A percentile compares a stretch with the other conserved stretches of the same genome.
Evolutionary conservation across 2,797 vertebrate genomes (phyloP).

Genomic region (Anguilla obscura): DNA sequence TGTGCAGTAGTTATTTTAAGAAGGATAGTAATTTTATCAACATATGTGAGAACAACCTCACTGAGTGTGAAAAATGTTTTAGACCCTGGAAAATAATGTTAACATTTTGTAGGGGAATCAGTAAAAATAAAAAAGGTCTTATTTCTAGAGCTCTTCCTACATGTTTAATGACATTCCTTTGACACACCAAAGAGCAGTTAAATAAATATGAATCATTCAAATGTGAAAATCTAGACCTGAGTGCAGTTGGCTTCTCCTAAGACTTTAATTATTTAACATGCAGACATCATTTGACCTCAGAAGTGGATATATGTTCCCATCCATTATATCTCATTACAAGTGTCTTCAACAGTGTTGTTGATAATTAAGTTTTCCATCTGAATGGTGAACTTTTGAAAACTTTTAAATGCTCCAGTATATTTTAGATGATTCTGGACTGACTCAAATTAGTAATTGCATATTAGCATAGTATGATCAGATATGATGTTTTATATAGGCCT

Average conservation of each 20-base stretch:
- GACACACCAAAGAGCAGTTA: not conserved
- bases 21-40: no score
- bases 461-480: no score
- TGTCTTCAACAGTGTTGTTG: not conserved
- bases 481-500: no score
- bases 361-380: not conserved
- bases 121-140: not conserved
- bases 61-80: no score
- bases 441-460: no score
- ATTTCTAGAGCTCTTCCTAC: not conserved
- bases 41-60: no score
- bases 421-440: not conserved
- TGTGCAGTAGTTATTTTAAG: no score
- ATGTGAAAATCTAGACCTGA: constrained; percentile 31
- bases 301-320: not conserved
- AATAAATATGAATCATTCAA: constrained; percentile 29
- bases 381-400: not conserved
- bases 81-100: constrained; percentile 5
- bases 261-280: constrained; percentile 30
- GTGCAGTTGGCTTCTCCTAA: constrained; percentile 30
- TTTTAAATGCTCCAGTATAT: not conserved
- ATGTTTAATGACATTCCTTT: not conserved
- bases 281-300: not conserved
- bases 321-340: not conserved
- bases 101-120: constrained; percentile 22